These are phyloP conservation scores for Otolemur garnettii DNA, from an alignment of 2,113 vertebrate genomes.

Conservation along the genomic window DNA sequence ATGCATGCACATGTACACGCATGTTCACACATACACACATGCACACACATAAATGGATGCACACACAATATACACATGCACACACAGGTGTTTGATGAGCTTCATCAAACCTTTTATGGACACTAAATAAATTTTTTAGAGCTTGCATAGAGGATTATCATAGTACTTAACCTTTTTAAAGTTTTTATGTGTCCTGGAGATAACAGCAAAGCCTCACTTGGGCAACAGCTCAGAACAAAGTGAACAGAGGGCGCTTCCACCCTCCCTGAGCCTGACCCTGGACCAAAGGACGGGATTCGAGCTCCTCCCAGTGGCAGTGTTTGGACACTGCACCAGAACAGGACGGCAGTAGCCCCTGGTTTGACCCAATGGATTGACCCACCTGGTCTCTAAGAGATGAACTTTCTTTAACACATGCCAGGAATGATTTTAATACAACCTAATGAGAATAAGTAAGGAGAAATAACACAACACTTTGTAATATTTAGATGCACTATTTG, in stretches of 20 bases:
- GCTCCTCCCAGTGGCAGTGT: slow-evolving; percentile 52
- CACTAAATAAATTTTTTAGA: no score
- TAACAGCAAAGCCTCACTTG: no score
- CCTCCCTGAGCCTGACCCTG: rapidly evolving
- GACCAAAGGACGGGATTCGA: background rate
- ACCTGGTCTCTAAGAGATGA: no score
- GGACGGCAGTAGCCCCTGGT: background rate
- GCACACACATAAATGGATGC: no score
- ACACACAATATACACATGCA: background rate
- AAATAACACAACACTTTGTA: background rate
- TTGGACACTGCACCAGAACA: rapidly evolving
- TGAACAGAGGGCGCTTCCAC: rapidly evolving
- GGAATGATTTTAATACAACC: rapidly evolving
- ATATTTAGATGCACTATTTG: background rate
- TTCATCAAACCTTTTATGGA: no score
- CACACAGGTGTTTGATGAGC: no score
- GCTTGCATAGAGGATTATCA: rapidly evolving
- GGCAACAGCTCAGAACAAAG: no score
- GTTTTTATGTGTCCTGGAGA: rapidly evolving
- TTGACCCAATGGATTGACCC: no score
- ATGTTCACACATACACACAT: background rate
- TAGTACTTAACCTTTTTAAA: background rate
- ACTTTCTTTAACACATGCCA: background rate
- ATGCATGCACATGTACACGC: no score
- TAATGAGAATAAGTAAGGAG: background rate